Evolutionary conservation across 2,888 invertebrate species (phyloP).

Genomic region (Himalopsyche tibetana): DNA sequence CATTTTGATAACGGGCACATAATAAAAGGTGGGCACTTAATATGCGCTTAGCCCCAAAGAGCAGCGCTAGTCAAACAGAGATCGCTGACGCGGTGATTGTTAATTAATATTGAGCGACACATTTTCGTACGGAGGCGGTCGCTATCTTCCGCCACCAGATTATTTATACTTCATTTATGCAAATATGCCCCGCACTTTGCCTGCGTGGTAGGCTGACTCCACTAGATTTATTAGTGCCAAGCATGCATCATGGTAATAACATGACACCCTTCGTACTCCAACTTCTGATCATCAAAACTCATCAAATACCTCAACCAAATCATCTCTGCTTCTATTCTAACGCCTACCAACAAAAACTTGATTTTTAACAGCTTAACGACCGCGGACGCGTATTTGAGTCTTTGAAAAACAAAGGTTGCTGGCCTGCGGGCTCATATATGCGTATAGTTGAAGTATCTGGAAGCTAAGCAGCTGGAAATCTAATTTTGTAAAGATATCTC

Average conservation of each 20-base stretch:
- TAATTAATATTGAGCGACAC: constrained; percentile 40
- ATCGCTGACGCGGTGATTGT: constrained; percentile 16
- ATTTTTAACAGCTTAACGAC: too few relatives aligned
- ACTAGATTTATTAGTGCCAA: neutral
- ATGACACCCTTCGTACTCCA: neutral
- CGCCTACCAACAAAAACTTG: too few relatives aligned
- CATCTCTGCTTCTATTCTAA: too few relatives aligned
- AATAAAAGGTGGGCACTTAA: constrained; percentile 34
- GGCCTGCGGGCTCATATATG: too few relatives aligned
- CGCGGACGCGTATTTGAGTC: too few relatives aligned
- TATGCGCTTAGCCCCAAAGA: constrained; percentile 28
- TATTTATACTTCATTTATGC: constrained; percentile 44
- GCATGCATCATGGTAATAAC: constrained; percentile 19
- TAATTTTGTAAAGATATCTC: too few relatives aligned
- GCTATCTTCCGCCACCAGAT: constrained; percentile 44
- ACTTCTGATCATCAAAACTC: neutral
- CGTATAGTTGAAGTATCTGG: too few relatives aligned
- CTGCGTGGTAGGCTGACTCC: neutral
- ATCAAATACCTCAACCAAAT: neutral
- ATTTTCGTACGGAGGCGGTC: constrained; percentile 20
- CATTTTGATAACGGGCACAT: constrained; percentile 19
- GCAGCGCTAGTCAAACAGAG: constrained; percentile 28
- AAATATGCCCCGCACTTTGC: constrained; percentile 27
- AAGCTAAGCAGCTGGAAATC: too few relatives aligned
- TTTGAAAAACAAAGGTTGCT: too few relatives aligned